Base-by-base conservation (phyloP, 2,888 invertebrate species). In the Catocala sponsa region DNA sequence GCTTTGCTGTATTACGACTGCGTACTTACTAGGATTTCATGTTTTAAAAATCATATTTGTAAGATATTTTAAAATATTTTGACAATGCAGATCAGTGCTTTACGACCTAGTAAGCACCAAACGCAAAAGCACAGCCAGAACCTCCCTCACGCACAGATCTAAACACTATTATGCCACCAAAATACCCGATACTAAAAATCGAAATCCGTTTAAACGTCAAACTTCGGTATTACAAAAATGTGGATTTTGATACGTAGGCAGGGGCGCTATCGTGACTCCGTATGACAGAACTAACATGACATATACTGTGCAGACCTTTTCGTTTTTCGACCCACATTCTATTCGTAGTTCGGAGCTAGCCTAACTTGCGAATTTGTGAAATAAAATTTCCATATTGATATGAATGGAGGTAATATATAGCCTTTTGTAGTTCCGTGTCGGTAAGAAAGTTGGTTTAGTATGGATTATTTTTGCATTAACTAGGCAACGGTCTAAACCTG, bases 341-440 rank as follows among this genome's bases (percentile, higher is more conserved):
- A 62, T 70, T 68, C 62, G 65, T 49, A 56, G 55, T 70, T 64
- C 59, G 64, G 32, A 55, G 53, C 59, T 46, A 60, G 46, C 55
- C 47, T 53, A 47, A 68, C 50, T 68, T 70, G 68, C 59, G 60
- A 68, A 70, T 70, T 59, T 46, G 58, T 54, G 50, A 70, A 70
- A 63, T 56, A 58, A 67, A 67, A 70, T 71, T 70, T 61, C 61
- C 71, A 71, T 71, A 65, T 71, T 68, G 52, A 65, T 68, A 71
- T 55, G 59, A 68, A 68, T 57, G 44, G 42, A 62, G 33, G 52
- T 55, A 68, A 62, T 62, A 67, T 67, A 67, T 48, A 52, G 60
- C 60, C 53, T 15, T 53, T 56, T 55, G 46, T 43, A 42, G 13
- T 51, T 60, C 33, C 47, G 50, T 53, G 50, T 44, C 49, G 44